A percentile compares a stretch with the other conserved stretches of the same genome.
Evolutionary conservation across 2,113 vertebrate genomes (phyloP).

Genomic region (Leptobrachium ailaonicum): DNA sequence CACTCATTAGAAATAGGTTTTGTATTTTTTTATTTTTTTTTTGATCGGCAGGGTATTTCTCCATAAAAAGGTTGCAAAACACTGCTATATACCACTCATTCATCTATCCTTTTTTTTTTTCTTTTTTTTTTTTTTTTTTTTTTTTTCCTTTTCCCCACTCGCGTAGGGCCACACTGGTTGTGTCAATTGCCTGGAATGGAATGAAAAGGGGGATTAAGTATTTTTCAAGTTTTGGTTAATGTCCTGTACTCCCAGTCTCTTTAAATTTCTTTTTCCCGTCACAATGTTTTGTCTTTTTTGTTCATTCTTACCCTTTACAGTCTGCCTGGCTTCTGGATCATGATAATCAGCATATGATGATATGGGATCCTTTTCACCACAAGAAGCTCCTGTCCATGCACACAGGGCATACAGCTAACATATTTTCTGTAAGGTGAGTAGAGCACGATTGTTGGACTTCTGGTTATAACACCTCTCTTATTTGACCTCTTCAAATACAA

Average conservation of each 20-base stretch:
- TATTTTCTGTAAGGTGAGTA: constrained; percentile 96
- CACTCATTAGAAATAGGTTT: too few relatives aligned
- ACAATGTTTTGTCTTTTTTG: background rate
- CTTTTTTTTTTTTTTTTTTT: too few relatives aligned
- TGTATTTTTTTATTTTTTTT: too few relatives aligned
- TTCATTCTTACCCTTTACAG: too few relatives aligned
- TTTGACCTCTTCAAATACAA: too few relatives aligned
- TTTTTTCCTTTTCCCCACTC: too few relatives aligned
- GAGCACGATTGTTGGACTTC: background rate
- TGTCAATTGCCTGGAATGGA: constrained; percentile 99
- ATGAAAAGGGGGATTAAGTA: constrained; percentile 96
- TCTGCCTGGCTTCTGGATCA: constrained; percentile 92
- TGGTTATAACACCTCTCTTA: too few relatives aligned
- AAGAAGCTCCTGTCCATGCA: constrained; percentile 97
- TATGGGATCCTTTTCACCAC: constrained; percentile 95
- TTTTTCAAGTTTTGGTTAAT: background rate
- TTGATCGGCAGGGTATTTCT: too few relatives aligned
- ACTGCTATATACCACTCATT: too few relatives aligned
- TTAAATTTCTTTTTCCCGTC: too few relatives aligned
- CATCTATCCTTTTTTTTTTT: too few relatives aligned
- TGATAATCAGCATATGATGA: constrained; percentile 96
- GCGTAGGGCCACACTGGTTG: constrained; percentile 93
- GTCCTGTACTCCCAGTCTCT: background rate
- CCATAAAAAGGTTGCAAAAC: too few relatives aligned
- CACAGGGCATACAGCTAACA: constrained; percentile 96